Conservation (phyloP, 2,888 invertebrate genomes). For the Hirtodrosophila duncani region DNA sequence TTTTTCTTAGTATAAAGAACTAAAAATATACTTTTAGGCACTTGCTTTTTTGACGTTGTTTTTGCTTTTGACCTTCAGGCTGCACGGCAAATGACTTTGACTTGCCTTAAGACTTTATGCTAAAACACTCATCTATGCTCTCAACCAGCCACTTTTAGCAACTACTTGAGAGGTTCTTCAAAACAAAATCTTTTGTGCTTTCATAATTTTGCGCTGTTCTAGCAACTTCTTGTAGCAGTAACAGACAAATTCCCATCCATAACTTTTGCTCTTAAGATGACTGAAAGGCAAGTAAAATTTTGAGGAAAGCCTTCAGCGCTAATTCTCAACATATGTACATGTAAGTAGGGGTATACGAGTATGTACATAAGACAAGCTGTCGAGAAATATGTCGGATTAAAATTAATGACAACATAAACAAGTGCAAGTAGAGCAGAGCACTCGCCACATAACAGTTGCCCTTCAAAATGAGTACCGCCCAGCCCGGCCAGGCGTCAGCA, state of each 20-base stretch:
- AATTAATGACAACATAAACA: constrained; percentile 61
- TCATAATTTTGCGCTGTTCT: constrained; percentile 13
- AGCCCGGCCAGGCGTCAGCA: neutral
- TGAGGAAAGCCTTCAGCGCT: constrained; percentile 36
- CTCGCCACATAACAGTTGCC: too few relatives aligned
- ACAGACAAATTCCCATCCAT: constrained; percentile 18
- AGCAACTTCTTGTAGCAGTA: constrained; percentile 11
- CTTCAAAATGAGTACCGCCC: constrained; percentile 39
- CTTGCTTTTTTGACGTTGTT: too few relatives aligned
- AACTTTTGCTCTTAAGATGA: constrained; percentile 2
- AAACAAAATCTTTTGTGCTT: constrained; percentile 49
- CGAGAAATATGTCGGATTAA: constrained; percentile 45
- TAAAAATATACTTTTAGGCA: too few relatives aligned
- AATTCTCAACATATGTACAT: constrained; percentile 36
- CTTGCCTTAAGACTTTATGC: too few relatives aligned
- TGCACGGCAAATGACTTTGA: too few relatives aligned
- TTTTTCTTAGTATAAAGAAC: too few relatives aligned
- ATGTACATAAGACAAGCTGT: too few relatives aligned
- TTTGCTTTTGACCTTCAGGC: too few relatives aligned
- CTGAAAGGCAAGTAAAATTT: constrained; percentile 10
- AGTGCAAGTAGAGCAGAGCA: constrained; percentile 33
- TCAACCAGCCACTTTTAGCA: too few relatives aligned
- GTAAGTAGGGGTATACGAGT: too few relatives aligned
- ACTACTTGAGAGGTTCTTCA: constrained; percentile 26
- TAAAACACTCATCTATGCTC: too few relatives aligned